A percentile compares a stretch with the other conserved stretches of the same genome.
Conservation (phyloP, 2,113 vertebrate species). For the Scopus umbretta region DNA sequence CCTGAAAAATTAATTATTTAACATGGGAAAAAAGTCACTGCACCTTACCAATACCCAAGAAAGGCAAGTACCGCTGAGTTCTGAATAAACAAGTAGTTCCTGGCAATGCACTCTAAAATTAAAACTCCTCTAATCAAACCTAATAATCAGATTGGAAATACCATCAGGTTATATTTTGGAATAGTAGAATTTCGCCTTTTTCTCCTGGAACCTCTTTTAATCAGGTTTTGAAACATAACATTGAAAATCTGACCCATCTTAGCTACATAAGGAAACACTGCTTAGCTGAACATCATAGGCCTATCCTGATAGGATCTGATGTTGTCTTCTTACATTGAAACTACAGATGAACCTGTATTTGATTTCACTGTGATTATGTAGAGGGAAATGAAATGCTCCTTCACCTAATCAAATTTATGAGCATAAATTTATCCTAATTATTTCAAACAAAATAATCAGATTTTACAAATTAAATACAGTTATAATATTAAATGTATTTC, state of each 20-base stretch:
- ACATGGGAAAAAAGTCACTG: constrained; percentile 58
- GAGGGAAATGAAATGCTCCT: not conserved
- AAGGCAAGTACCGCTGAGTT: constrained; percentile 38
- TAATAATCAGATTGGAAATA: not conserved
- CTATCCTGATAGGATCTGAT: not conserved
- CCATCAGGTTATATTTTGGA: not conserved
- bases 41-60: constrained; percentile 64
- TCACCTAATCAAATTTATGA: not conserved
- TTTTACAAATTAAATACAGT: not conserved
- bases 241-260: not conserved
- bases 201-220: not conserved
- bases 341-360: not conserved
- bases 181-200: not conserved
- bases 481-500: not conserved
- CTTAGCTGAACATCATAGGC: not conserved
- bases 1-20: constrained; percentile 40
- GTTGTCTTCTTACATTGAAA: not conserved
- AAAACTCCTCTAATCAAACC: not conserved
- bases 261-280: not conserved
- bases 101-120: not conserved
- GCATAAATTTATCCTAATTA: not conserved
- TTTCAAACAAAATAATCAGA: not conserved
- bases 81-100: not conserved
- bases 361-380: not conserved
- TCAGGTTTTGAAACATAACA: not conserved